Percentiles rank a stretch among this genome's conserved stretches.
phyloP scores from a whole-genome alignment of 2,113 vertebrate genomes.

The Mesoclemmys tuberculata region DNA sequence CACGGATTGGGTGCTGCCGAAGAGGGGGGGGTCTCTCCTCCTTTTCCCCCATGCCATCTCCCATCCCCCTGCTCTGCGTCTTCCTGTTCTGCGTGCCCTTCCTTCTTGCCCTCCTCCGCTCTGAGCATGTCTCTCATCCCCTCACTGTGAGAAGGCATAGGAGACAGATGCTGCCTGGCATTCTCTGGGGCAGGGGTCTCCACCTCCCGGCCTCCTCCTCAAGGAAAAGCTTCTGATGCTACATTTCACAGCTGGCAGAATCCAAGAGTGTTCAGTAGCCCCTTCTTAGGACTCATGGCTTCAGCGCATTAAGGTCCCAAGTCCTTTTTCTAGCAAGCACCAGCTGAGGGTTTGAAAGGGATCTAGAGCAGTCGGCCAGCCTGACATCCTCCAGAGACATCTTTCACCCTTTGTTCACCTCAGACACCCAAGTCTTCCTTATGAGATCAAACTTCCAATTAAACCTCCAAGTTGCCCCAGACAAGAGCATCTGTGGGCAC shows the following conservation, averaged over 20 bases:
- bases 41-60: neutral
- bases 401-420: neutral
- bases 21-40: neutral
- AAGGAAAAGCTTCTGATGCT: neutral
- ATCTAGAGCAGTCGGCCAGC: neutral
- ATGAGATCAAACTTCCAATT: neutral
- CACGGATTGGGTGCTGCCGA: neutral
- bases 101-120: neutral
- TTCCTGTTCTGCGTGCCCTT: neutral
- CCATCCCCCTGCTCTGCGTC: slow-evolving; percentile 35
- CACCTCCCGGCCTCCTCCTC: neutral
- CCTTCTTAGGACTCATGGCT: neutral
- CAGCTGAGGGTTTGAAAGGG: neutral
- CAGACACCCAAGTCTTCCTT: neutral
- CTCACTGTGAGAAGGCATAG: neutral
- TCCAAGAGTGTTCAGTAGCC: neutral
- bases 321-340: neutral
- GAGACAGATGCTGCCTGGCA: neutral
- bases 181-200: neutral
- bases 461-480: fast-evolving
- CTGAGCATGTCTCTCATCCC: neutral
- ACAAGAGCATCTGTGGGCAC: neutral
- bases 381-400: no score
- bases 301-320: neutral
- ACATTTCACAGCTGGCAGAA: neutral